A percentile compares a stretch with the other conserved stretches of the same genome.
phyloP scores from a whole-genome alignment of 2,797 vertebrate genomes.

The Siniperca scherzeri region DNA sequence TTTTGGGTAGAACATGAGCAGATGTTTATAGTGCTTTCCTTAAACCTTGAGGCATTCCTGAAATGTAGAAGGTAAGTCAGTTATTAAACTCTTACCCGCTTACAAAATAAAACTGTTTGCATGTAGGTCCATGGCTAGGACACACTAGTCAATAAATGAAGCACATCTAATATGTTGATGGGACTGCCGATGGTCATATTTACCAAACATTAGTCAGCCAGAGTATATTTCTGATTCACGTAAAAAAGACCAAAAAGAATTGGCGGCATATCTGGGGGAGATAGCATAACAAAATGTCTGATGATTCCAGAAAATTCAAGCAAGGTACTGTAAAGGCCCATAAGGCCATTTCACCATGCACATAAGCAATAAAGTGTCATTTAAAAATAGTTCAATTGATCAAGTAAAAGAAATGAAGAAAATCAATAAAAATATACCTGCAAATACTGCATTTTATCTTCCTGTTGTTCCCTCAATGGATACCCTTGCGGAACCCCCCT shows the following conservation, averaged over 20 bases:
- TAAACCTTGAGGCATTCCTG: conserved; percentile 69
- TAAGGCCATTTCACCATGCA: conserved; percentile 81
- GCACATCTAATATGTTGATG: conserved; percentile 66
- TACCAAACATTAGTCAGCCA: conserved; percentile 81
- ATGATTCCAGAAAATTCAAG: conserved; percentile 68
- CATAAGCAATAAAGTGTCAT: conserved; percentile 76
- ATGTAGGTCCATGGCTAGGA: conserved; percentile 43
- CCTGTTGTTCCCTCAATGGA: conserved; percentile 89
- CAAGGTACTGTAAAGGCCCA: conserved; percentile 63
- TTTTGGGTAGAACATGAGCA: conserved; percentile 72
- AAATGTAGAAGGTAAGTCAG: conserved; percentile 70
- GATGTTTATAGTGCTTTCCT: conserved; percentile 66
- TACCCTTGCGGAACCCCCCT: conserved; percentile 90
- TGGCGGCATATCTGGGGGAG: conserved; percentile 60
- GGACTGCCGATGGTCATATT: conserved; percentile 83
- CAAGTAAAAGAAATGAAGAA: conserved; percentile 82
- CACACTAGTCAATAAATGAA: conserved; percentile 46
- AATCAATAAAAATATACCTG: conserved; percentile 93
- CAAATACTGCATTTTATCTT: conserved; percentile 97
- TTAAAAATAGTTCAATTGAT: conserved; percentile 78
- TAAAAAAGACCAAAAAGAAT: conserved; percentile 49
- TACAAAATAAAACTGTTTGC: conserved; percentile 48
- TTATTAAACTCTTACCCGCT: conserved; percentile 69
- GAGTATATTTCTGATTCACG: conserved; percentile 68
- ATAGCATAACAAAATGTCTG: conserved; percentile 70